Evolutionary conservation across 2,797 vertebrate species (phyloP), one percentile per base, ranked within the genome.

Genomic region (Sebastes wilsoni): DNA sequence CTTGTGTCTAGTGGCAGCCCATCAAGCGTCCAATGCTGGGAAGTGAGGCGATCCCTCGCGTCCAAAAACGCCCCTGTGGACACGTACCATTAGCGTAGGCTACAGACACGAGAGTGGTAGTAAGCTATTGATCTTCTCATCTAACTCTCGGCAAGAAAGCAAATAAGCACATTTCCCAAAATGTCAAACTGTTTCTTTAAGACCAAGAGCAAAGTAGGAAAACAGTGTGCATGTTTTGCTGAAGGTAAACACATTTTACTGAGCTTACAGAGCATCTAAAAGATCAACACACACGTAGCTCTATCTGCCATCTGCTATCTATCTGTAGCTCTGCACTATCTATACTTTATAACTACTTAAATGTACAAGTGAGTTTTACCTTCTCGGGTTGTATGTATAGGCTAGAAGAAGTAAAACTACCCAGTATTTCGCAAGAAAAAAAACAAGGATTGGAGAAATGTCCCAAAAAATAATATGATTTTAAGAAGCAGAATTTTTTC

Each of bases 11-110:
- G 16, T 46, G 42, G 42, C 42, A 18, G 16, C 42, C 0, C 7
- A 46, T 20, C 7, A 46, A 46, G 42, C 16, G 0, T 18, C 16
- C 7, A 20, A 8, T 18, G 16, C 16, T 46, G 42, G 42, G 7
- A 46, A 0, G 42, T 0, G 42, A 46, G 0, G 42, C 6, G 16
- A 46, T 46, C 42, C 42, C 42, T 46, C 0, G 16, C 42, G 7
- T 46, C 42, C 42, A 46, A 46, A 46, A 46, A 46, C 42, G 16
- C 42, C 42, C 42, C 42, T 46, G 42, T 20, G 16, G 16, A 46
- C 42, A 46, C 0, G 16, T 18, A 46, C 42, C 16, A 46, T 46
- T 46, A 46, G 1, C 0, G 3, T 46, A 46, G 1, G 16, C 42
- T 46, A 25, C 22, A 58, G 16, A 36, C 67, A 13, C 11, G 16